These are phyloP conservation scores for Percina caprodes DNA, from an alignment of 2,113 vertebrate species.

Conservation along the genomic window DNA sequence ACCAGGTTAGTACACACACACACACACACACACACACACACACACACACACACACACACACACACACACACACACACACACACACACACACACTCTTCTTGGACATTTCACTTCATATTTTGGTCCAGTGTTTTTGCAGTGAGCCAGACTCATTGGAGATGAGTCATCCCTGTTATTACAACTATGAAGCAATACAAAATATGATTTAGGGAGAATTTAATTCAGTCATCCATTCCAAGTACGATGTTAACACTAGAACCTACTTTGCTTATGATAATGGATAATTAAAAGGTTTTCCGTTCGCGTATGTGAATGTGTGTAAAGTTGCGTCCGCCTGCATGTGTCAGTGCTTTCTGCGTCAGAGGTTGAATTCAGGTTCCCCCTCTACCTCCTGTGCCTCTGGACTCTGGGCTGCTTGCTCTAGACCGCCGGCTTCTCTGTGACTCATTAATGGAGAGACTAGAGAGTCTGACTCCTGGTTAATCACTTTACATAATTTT, in stretches of 20 bases:
- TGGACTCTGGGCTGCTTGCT: slow-evolving; percentile 35
- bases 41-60: slow-evolving; percentile 27
- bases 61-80: slow-evolving; percentile 22
- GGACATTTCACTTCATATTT: slow-evolving; percentile 8
- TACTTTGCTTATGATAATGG: background rate
- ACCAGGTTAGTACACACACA: slow-evolving; percentile 87
- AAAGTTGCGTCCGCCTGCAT: background rate
- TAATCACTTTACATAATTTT: slow-evolving; percentile 59
- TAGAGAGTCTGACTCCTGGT: slow-evolving; percentile 43
- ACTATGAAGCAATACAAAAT: slow-evolving; percentile 43
- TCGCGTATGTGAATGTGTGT: background rate
- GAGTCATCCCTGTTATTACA: slow-evolving; percentile 44
- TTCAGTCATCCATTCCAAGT: slow-evolving; percentile 10
- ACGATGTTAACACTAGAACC: background rate
- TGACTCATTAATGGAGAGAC: slow-evolving; percentile 67
- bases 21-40: slow-evolving; percentile 12
- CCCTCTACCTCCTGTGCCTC: slow-evolving; percentile 46
- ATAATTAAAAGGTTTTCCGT: background rate
- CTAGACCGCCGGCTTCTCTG: slow-evolving; percentile 28
- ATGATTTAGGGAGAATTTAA: slow-evolving; percentile 25
- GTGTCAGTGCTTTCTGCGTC: slow-evolving; percentile 26
- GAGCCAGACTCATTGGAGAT: slow-evolving; percentile 9
- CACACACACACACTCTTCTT: background rate
- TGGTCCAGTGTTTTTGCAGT: background rate
- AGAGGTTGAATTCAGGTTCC: slow-evolving; percentile 45